Evolutionary conservation across 2,888 invertebrate species (phyloP), one percentile per base, ranked within the genome.

Genomic region (Drosophila leonis): DNA sequence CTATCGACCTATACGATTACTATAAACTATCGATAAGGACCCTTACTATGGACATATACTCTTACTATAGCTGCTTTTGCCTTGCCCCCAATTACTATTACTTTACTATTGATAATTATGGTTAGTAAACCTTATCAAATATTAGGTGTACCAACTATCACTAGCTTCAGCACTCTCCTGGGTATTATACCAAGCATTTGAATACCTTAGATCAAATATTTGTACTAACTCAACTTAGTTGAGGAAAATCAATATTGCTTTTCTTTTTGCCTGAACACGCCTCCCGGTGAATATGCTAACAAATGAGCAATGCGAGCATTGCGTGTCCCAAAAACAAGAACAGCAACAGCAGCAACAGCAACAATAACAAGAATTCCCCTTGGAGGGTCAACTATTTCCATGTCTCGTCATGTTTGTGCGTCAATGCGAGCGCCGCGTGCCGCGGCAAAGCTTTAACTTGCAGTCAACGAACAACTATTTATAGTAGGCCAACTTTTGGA

Each of bases 361-460:
- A 68, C 13, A 35, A n/a, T 10, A 31, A 27, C 12, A 33, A 37
- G 20, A 27, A 56, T 44, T 46, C 57, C 55, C 61, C 41, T 33
- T 12, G 24, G 70, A n/a, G 66, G 70, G 70, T 69, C 70, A 66
- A 55, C 66, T 18, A 20, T 42, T 62, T 49, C 35, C 48, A 52
- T 39, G 35, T 31, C 12, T 54, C 66, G 63, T 54, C 61, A 64
- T 57, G 61, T 61, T 64, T 70, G 72, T 77, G 70, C 70, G 80
- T 80, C 76, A 70, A 72, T 63, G 55, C 41, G 29, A 48, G 42
- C 35, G 48, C 33, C 35, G 66, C 77, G 49, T 67, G 46, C 31
- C 72, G 54, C 63, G 51, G 59, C 57, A 60, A 65, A 52, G 61
- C 68, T 64, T 69, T 83, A 78, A 56, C 64, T 52, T 52, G 75